phyloP scores from a whole-genome alignment of 2,888 invertebrate genomes.

The Megastigmus dorsalis region DNA sequence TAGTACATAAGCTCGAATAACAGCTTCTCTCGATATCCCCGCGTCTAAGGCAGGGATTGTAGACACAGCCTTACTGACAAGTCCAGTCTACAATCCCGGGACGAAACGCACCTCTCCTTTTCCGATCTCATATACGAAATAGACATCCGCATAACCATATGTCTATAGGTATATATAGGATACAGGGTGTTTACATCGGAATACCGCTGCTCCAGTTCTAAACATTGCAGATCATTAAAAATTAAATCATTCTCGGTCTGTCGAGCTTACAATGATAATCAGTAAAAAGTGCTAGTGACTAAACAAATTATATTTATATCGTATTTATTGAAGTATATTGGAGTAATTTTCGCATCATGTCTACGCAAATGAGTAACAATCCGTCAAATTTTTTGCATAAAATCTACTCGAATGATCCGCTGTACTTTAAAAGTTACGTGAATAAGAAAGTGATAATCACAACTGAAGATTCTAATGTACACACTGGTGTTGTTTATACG shows the following conservation, averaged over 20 bases:
- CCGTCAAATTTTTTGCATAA: slow-evolving; percentile 57
- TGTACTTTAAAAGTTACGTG: slow-evolving; percentile 66
- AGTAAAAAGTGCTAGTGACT: neutral
- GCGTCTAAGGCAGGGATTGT: no score
- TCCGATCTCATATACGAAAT: no score
- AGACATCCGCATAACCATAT: no score
- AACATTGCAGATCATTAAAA: neutral
- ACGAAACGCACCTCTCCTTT: no score
- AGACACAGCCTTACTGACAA: no score
- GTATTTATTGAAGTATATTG: neutral
- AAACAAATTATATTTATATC: no score
- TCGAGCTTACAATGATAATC: neutral
- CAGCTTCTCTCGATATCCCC: no score
- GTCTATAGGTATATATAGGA: no score
- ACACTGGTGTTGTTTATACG: slow-evolving; percentile 69
- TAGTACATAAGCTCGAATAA: no score
- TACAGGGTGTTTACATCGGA: no score
- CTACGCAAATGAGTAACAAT: slow-evolving; percentile 1
- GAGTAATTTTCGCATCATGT: slow-evolving; percentile 18
- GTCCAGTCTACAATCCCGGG: no score
- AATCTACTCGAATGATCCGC: slow-evolving; percentile 68
- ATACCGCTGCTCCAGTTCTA: no score
- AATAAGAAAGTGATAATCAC: slow-evolving; percentile 66
- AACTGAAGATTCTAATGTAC: slow-evolving; percentile 61
- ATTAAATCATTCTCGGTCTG: neutral